phyloP scores from a whole-genome alignment of 2,797 vertebrate genomes.

The Ctenosaura bakeri region DNA sequence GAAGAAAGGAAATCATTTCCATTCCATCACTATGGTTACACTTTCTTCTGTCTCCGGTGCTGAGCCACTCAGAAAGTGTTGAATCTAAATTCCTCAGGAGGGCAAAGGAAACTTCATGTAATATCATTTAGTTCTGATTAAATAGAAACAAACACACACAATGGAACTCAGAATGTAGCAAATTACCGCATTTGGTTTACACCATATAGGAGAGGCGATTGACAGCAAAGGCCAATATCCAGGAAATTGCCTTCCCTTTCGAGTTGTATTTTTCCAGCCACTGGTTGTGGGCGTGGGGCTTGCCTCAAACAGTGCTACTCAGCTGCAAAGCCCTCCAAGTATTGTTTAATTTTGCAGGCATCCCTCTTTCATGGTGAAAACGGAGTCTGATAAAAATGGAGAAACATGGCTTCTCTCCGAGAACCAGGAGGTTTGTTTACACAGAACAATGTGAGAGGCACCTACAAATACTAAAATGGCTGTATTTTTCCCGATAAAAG shows the following conservation, averaged over 20 bases:
- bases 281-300: conserved; percentile 17
- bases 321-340: conserved; percentile 38
- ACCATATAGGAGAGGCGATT: conserved; percentile 37
- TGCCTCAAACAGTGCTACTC: conserved; percentile 43
- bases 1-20: conserved; percentile 87
- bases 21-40: conserved; percentile 90
- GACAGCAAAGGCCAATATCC: conserved; percentile 50
- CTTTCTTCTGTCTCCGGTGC: conserved; percentile 78
- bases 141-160: conserved; percentile 75
- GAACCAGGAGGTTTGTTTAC: conserved; percentile 39
- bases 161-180: conserved; percentile 68
- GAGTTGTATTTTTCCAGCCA: conserved; percentile 57
- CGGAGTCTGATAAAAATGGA: conserved; percentile 35
- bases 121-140: conserved; percentile 80
- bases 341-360: conserved; percentile 36
- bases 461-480: conserved; percentile 31
- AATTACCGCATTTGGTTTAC: conserved; percentile 65
- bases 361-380: neutral
- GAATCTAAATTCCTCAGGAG: conserved; percentile 81
- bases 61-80: conserved; percentile 77
- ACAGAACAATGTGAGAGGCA: conserved; percentile 23
- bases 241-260: neutral
- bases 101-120: conserved; percentile 80
- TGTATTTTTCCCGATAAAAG: conserved; percentile 50
- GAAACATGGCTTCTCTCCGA: conserved; percentile 46